phyloP scores from a whole-genome alignment of 2,797 vertebrate genomes.

The Pseudochromis fuscus region DNA sequence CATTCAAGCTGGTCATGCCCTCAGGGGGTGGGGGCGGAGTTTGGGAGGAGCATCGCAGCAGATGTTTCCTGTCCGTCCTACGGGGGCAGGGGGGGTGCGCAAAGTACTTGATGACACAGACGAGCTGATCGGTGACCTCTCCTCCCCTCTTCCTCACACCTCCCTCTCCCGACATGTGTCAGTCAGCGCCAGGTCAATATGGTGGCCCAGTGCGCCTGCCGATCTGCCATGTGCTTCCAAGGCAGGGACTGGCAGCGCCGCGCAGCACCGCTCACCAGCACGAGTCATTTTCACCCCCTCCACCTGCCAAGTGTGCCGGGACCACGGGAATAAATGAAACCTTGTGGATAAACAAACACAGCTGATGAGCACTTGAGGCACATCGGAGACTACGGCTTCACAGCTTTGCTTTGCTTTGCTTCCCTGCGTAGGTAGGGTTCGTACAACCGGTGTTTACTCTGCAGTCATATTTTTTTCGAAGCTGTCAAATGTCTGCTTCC shows the following conservation, averaged over 20 bases:
- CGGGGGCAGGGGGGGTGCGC: background rate
- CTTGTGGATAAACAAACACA: constrained; percentile 56
- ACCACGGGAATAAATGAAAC: constrained; percentile 63
- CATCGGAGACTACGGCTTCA: constrained; percentile 6
- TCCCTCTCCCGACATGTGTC: constrained; percentile 77
- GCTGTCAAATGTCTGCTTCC: constrained; percentile 28
- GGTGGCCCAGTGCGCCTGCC: constrained; percentile 72
- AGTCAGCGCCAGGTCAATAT: constrained; percentile 82
- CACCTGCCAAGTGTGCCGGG: constrained; percentile 70
- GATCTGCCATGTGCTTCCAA: constrained; percentile 78
- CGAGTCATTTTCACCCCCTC: constrained; percentile 52
- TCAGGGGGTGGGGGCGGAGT: constrained; percentile 30
- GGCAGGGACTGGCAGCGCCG: constrained; percentile 63
- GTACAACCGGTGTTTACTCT: background rate
- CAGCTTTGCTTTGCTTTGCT: background rate
- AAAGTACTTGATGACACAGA: constrained; percentile 59
- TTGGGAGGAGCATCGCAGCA: constrained; percentile 54
- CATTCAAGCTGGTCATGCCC: constrained; percentile 54
- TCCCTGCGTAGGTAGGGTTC: background rate
- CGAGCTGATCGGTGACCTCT: constrained; percentile 64
- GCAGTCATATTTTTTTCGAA: constrained; percentile 23
- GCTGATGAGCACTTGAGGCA: constrained; percentile 38
- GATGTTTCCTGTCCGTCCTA: constrained; percentile 68
- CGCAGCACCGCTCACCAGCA: constrained; percentile 40
- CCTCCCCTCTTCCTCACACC: constrained; percentile 62